Evolutionary conservation across 2,888 invertebrate species (phyloP), one percentile per base, ranked within the genome.

Genomic region (Anthoptus insignis): DNA sequence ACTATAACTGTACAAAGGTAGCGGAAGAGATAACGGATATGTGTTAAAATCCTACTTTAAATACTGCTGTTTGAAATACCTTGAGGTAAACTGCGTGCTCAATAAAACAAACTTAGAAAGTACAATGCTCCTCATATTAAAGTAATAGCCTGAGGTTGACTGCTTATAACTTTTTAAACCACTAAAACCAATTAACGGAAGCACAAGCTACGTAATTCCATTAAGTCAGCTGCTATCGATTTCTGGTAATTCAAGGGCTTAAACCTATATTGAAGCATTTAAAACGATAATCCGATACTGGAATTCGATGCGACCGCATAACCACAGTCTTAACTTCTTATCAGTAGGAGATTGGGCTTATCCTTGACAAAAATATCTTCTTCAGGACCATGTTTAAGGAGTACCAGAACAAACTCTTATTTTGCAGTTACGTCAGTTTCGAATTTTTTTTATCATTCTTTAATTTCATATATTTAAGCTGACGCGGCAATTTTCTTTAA

Each of bases 301-400:
- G 22, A 60, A 53, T 32, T 53, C 21, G 52, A 60, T 60, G 14
- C 39, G 42, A 53, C 60, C 60, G 34, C 60, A 14, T 32, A 45
- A 60, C 60, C 60, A 13, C 60, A 53, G 53, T 29, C 21, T 53
- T 53, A 16, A 53, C 42, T 27, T 53, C 22, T 53, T 21, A 32
- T 21, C 22, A 24, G 13, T 24, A 21, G 1, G 16, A 8, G 42
- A 14, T 42, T 52, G 21, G 4, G 60, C 32, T 60, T 60, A 29
- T 34, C 19, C 22, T 24, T 42, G 53, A 42, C 16, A 14, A 32
- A 16, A 52, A 32, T 3, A 9, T 16, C 11, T 34, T n/a, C n/a
- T n/a, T n/a, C n/a, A n/a, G n/a, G n/a, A n/a, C 8, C 13, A 27
- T 39, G 9, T 8, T n/a, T 34, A 34, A 34, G 2, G 34, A 34